phyloP scores from a whole-genome alignment of 2,888 invertebrate species.

The Petrolisthes manimaculis region DNA sequence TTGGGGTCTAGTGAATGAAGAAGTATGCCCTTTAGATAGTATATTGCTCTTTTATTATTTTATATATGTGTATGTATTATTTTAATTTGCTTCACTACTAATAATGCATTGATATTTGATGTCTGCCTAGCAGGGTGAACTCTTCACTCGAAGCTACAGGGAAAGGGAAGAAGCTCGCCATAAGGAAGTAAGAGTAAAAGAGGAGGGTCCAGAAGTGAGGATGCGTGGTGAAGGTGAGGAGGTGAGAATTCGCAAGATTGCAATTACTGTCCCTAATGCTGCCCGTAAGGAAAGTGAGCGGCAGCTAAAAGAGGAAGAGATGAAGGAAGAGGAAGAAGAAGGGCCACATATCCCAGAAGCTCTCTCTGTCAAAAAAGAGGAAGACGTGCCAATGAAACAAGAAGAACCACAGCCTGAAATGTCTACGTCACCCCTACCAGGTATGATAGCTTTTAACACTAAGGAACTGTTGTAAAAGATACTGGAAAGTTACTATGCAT shows the following conservation, averaged over 20 bases:
- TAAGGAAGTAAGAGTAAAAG: conserved; percentile 10
- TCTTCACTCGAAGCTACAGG: conserved; percentile 62
- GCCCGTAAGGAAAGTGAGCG: conserved; percentile 51
- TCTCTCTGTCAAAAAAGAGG: not conserved
- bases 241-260: conserved; percentile 57
- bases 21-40: no score
- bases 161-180: conserved; percentile 55
- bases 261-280: conserved; percentile 65
- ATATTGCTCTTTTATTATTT: not conserved
- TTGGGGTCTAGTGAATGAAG: no score
- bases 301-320: conserved; percentile 41
- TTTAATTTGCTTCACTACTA: not conserved
- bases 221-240: conserved; percentile 22
- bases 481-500: no score
- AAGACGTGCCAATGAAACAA: not conserved
- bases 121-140: conserved; percentile 44
- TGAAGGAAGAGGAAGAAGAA: conserved; percentile 16
- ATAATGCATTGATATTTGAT: not conserved
- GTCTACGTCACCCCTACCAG: not conserved
- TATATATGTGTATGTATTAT: no score
- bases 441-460: not conserved
- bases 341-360: not conserved
- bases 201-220: not conserved
- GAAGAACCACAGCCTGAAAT: not conserved
- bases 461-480: no score